Percentiles rank a stretch among this genome's conserved stretches.
Conservation (phyloP, 2,888 invertebrate species). For the Diachrysia chrysitis region DNA sequence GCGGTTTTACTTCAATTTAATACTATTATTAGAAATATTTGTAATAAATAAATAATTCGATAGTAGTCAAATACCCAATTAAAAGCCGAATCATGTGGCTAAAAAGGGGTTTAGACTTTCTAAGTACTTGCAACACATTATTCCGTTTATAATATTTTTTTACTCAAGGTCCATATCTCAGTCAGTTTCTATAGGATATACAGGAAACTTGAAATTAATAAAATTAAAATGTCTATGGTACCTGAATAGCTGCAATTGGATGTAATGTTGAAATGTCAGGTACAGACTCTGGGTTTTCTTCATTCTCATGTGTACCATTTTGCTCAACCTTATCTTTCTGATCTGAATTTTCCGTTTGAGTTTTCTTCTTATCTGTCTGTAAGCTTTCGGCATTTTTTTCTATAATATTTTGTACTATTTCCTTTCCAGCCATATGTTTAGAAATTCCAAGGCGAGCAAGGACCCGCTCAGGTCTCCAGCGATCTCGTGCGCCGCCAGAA, state of each 20-base stretch:
- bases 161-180: too few species aligned
- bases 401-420: conserved; percentile 78
- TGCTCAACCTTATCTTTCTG: conserved; percentile 64
- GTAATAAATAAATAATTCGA: too few species aligned
- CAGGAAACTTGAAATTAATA: too few species aligned
- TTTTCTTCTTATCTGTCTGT: conserved; percentile 64
- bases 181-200: too few species aligned
- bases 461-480: conserved; percentile 95
- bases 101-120: too few species aligned
- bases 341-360: conserved; percentile 57
- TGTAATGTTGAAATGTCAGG: conserved; percentile 77
- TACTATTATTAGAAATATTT: too few species aligned
- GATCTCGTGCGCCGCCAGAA: conserved; percentile 91
- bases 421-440: conserved; percentile 92
- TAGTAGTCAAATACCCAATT: too few species aligned
- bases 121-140: too few species aligned
- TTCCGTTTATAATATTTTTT: too few species aligned
- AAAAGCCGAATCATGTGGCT: too few species aligned
- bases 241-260: conserved; percentile 89
- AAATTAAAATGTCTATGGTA: too few species aligned
- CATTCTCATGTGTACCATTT: conserved; percentile 73
- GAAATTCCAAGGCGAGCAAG: conserved; percentile 95
- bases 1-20: too few species aligned
- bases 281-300: conserved; percentile 64
- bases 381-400: conserved; percentile 74